These are phyloP conservation scores for Yasuhikotakia modesta DNA, from an alignment of 2,797 vertebrate species.

Conservation along the genomic window DNA sequence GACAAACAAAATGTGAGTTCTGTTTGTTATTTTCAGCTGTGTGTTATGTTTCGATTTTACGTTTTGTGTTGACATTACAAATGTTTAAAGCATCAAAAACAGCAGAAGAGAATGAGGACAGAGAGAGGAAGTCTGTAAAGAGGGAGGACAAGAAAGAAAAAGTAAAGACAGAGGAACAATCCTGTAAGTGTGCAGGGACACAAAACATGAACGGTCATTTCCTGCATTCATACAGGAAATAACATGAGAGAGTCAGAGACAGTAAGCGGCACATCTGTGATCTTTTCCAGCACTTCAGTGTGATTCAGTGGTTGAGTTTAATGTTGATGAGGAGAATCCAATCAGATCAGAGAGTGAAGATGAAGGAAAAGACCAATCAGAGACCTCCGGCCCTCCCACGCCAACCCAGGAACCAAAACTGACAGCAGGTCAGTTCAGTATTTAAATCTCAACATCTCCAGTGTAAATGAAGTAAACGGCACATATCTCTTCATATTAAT, in stretches of 20 bases:
- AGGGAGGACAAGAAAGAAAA: slow-evolving; percentile 65
- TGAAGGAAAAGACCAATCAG: slow-evolving; percentile 60
- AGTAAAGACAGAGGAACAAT: slow-evolving; percentile 64
- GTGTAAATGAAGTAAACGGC: neutral
- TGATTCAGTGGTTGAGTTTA: slow-evolving; percentile 57
- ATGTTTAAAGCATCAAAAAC: slow-evolving; percentile 40
- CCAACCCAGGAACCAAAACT: slow-evolving; percentile 68
- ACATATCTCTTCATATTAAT: neutral
- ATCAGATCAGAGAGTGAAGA: slow-evolving; percentile 56
- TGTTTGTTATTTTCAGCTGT: neutral
- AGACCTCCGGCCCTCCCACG: slow-evolving; percentile 54
- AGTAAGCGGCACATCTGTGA: neutral
- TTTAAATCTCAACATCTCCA: neutral
- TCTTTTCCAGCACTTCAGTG: slow-evolving; percentile 63
- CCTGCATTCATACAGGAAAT: slow-evolving; percentile 46
- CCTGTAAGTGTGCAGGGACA: slow-evolving; percentile 55
- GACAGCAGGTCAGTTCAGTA: slow-evolving; percentile 66
- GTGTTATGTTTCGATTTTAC: neutral
- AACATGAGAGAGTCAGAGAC: slow-evolving; percentile 11
- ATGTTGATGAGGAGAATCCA: slow-evolving; percentile 55
- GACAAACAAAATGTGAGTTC: slow-evolving; percentile 66
- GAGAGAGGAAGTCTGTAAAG: slow-evolving; percentile 59
- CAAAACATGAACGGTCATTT: slow-evolving; percentile 31
- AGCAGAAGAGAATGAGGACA: slow-evolving; percentile 56
- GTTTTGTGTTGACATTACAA: slow-evolving; percentile 5